Evolutionary conservation across 2,797 vertebrate genomes (phyloP), one percentile per base, ranked within the genome.

Genomic region (Aplochiton taeniatus): DNA sequence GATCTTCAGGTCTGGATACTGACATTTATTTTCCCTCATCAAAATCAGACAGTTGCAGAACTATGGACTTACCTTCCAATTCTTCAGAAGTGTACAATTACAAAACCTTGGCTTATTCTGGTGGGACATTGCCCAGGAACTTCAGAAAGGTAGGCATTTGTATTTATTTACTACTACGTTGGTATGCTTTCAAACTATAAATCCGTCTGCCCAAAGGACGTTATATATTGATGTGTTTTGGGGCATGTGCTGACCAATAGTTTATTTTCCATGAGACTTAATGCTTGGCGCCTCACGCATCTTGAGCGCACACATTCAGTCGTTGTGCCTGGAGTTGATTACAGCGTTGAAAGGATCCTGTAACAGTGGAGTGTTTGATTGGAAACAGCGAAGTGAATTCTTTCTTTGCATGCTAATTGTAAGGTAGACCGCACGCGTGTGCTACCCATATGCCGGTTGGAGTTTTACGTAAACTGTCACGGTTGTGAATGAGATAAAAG

Each of bases 51-150:
- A 91, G 91, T 68, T 92, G 86, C 52, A 82, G 89, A 79, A 90
- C 85, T 0, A 68, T 78, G 71, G 93, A 93, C 13, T 66, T 87
- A n/a, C 76, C 71, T 1, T 75, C 70, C 0, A 79, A 73, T 57
- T 78, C 89, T 10, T 75, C 84, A 0, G 89, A 92, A 18, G 80
- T 93, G 12, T 94, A 93, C 66, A 90, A 87, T 80, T 95, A 96
- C 79, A 94, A 87, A 73, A 95, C 93, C 0, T 84, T 97, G 82
- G 94, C 95, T 11, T 96, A 94, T 54, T 95, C 95, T 7, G 96
- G 96, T 4, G 96, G 96, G n/a, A 97, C 96, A 18, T 87, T 97
- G 83, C 96, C 96, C 56, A 92, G 96, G 8, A 92, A 87, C 80
- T 81, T 82, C 46, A 93, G 88, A 59, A 95, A 93, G 94, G 96